phyloP scores from a whole-genome alignment of 2,888 invertebrate genomes.

The Phoenoteleia sp. region DNA sequence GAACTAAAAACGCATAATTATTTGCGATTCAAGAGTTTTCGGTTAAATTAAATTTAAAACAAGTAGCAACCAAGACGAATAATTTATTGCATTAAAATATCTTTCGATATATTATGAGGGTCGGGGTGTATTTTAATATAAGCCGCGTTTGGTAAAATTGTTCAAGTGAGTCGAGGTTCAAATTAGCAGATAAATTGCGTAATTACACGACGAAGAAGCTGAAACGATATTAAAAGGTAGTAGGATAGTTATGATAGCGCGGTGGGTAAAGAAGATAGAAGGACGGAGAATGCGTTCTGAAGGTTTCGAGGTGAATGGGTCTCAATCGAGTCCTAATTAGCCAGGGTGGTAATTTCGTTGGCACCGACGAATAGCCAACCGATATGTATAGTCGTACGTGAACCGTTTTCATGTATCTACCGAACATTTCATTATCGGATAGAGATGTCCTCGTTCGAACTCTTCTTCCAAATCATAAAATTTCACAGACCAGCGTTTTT shows the following conservation, averaged over 20 bases:
- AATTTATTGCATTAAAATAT: conserved; percentile 15
- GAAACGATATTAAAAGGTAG: conserved; percentile 53
- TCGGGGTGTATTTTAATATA: neutral
- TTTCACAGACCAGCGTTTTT: conserved; percentile 1
- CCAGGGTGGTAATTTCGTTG: conserved; percentile 71
- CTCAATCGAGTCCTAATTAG: conserved; percentile 84
- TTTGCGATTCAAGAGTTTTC: conserved; percentile 2
- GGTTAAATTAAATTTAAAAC: conserved; percentile 24
- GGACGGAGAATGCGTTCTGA: conserved; percentile 34
- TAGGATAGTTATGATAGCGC: conserved; percentile 51
- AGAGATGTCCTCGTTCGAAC: conserved; percentile 45
- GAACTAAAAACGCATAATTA: neutral
- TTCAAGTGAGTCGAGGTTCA: conserved; percentile 67
- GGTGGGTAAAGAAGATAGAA: conserved; percentile 9
- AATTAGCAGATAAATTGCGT: conserved; percentile 81
- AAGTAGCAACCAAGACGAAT: conserved; percentile 22
- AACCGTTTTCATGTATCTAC: conserved; percentile 18
- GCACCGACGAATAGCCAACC: conserved; percentile 26
- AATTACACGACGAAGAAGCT: conserved; percentile 76
- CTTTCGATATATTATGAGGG: neutral
- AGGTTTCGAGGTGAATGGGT: conserved; percentile 73
- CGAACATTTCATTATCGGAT: conserved; percentile 41
- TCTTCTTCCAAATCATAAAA: conserved; percentile 36
- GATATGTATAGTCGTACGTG: neutral
- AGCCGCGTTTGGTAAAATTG: conserved; percentile 15